A percentile compares a stretch with the other conserved stretches of the same genome.
Evolutionary conservation across 2,113 vertebrate genomes (phyloP).

Genomic region (Sinocyclocheilus maitianheensis): DNA sequence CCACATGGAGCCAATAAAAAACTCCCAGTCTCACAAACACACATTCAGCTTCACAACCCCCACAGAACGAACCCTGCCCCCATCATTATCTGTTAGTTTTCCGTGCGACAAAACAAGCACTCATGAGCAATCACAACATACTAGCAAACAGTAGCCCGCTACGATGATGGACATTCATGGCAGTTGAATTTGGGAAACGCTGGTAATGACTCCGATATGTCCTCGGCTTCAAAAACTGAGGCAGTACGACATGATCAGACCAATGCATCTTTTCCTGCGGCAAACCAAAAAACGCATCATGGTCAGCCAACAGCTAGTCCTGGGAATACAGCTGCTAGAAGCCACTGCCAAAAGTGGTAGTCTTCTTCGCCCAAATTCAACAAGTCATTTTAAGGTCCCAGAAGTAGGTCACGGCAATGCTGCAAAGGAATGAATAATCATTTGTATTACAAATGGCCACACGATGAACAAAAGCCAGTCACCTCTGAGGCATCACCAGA

Average conservation of each 20-base stretch:
- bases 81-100: slow-evolving; percentile 45
- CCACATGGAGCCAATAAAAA: slow-evolving; percentile 66
- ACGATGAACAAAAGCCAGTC: slow-evolving; percentile 49
- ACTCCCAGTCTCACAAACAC: slow-evolving; percentile 52
- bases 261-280: slow-evolving; percentile 50
- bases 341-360: slow-evolving; percentile 53
- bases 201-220: slow-evolving; percentile 74
- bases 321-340: slow-evolving; percentile 36
- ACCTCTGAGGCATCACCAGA: slow-evolving; percentile 38
- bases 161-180: slow-evolving; percentile 62
- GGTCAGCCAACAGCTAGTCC: slow-evolving; percentile 38
- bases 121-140: slow-evolving; percentile 68
- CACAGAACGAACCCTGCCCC: slow-evolving; percentile 72
- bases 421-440: slow-evolving; percentile 29
- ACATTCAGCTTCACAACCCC: slow-evolving; percentile 58
- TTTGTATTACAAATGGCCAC: slow-evolving; percentile 37
- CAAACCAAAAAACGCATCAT: slow-evolving; percentile 60
- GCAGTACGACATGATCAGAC: slow-evolving; percentile 45
- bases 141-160: slow-evolving; percentile 60
- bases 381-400: slow-evolving; percentile 55
- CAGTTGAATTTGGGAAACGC: slow-evolving; percentile 64
- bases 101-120: slow-evolving; percentile 36
- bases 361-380: slow-evolving; percentile 60
- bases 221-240: slow-evolving; percentile 55
- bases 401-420: slow-evolving; percentile 28